Base-by-base conservation (phyloP, 2,797 vertebrate species). In the Catharus ustulatus region DNA sequence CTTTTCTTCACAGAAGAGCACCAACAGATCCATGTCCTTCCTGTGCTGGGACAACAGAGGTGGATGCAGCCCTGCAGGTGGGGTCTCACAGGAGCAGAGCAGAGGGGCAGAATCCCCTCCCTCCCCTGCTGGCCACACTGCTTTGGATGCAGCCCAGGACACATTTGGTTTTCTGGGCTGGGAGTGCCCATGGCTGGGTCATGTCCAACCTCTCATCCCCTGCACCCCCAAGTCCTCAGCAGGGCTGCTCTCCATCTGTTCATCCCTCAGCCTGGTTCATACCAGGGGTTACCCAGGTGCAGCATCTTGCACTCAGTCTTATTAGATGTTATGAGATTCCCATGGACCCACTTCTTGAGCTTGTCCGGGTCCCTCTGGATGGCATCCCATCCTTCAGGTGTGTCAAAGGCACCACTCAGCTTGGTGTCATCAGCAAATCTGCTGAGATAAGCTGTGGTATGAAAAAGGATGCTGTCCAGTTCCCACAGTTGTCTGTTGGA, bases 61-160 rank as follows among this genome's bases (percentile, higher is more conserved):
- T 64, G 76, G 34, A 11, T 59, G 45, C n/a, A 66, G 68, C 2
- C 0, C 6, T 80, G 5, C n/a, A 80, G 59, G 52, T 45, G 29
- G 52, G 24, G 12, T 46, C n/a, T 46, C n/a, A 52, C 6, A 2
- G 34, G 6, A 34, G 34, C 10, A 4, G 75, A 66, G 14, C 11
- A 54, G 26, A 74, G 34, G 29, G n/a, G 16, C 52, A 59, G n/a
- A 46, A 34, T 73, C 20, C 24, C 26, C 12, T 52, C 52, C 40
- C 24, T 43, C 1, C 11, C 20, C n/a, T 40, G 17, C n/a, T 73
- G 52, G 0, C n/a, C 23, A 51, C 3, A 0, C 38, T 64, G 59
- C 29, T 87, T 15, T 73, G 40, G 38, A 30, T 52, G 67, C 32
- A 58, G 13, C 20, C n/a, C 61, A 46, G 68, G 61, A 18, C n/a